phyloP scores from a whole-genome alignment of 1,140 invertebrate genomes.

The Subanguina moxae region DNA sequence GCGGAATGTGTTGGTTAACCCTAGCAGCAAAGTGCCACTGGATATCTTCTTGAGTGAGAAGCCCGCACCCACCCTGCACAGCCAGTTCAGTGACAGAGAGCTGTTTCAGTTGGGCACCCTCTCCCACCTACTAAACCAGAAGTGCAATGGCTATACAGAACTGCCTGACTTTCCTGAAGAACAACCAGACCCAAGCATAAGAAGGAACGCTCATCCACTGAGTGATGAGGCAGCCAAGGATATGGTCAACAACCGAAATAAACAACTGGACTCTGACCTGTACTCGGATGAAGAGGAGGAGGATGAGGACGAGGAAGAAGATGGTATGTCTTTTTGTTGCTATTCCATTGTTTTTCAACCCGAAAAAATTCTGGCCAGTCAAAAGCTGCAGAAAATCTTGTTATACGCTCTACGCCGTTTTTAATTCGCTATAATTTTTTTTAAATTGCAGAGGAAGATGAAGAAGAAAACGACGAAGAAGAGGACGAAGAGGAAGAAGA shows the following conservation, averaged over 20 bases:
- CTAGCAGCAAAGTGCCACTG: constrained; percentile 40
- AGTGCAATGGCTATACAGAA: constrained; percentile 79
- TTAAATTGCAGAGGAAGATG: constrained; percentile 11
- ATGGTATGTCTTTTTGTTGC: neutral
- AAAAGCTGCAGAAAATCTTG: too few relatives aligned
- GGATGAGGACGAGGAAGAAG: constrained; percentile 44
- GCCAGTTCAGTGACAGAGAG: constrained; percentile 68
- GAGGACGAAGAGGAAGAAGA: constrained; percentile 41
- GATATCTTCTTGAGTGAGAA: constrained; percentile 82
- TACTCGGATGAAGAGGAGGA: constrained; percentile 58
- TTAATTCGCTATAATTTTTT: too few relatives aligned
- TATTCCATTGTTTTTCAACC: too few relatives aligned
- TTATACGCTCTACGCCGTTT: too few relatives aligned
- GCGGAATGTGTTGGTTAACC: constrained; percentile 45
- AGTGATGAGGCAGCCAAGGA: constrained; percentile 53
- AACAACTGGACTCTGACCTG: constrained; percentile 23
- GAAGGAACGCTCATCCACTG: constrained; percentile 49
- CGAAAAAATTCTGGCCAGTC: too few relatives aligned
- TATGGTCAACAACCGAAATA: constrained; percentile 24
- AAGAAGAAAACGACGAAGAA: constrained; percentile 37
- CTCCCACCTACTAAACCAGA: constrained; percentile 84
- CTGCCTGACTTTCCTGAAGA: constrained; percentile 77
- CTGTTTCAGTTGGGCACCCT: constrained; percentile 88
- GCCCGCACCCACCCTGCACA: constrained; percentile 78
- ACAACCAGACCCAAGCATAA: constrained; percentile 70